Conservation (phyloP, 2,888 invertebrate species). For the Mycogona germanica region DNA sequence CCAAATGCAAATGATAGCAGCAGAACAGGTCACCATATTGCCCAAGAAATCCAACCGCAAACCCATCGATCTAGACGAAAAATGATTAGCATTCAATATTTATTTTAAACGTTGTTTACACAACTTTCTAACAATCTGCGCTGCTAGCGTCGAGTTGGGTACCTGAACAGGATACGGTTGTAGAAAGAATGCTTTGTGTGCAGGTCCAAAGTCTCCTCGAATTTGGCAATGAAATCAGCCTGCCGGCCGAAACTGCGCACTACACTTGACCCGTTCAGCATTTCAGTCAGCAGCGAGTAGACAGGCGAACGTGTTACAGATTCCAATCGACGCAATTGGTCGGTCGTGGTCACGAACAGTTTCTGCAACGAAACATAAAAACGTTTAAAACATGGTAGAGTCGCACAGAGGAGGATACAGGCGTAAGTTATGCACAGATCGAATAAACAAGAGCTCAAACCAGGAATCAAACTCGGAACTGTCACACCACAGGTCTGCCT, state of each 20-base stretch:
- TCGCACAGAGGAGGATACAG: no score
- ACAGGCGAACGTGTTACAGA: constrained; percentile 91
- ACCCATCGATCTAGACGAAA: constrained; percentile 40
- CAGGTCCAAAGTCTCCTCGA: constrained; percentile 76
- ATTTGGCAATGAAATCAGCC: constrained; percentile 74
- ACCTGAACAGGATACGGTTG: constrained; percentile 14
- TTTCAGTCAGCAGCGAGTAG: constrained; percentile 94
- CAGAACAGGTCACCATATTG: constrained; percentile 43
- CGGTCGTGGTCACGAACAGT: constrained; percentile 85
- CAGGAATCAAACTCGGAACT: no score
- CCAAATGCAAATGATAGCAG: constrained; percentile 44
- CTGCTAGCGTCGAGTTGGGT: no score
- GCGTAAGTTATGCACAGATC: no score
- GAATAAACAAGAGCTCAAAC: no score
- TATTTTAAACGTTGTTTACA: no score
- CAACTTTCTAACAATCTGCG: no score
- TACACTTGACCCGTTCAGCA: constrained; percentile 61
- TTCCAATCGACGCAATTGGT: constrained; percentile 86
- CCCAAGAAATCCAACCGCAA: constrained; percentile 41
- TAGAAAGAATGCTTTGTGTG: constrained; percentile 39
- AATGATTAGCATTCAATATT: no score
- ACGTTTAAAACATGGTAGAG: no score
- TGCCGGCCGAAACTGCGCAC: constrained; percentile 76
- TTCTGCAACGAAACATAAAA: no score
- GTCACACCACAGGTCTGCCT: no score